These are phyloP conservation scores for Cylloceria caligata DNA, from an alignment of 2,888 invertebrate genomes.

Conservation along the genomic window DNA sequence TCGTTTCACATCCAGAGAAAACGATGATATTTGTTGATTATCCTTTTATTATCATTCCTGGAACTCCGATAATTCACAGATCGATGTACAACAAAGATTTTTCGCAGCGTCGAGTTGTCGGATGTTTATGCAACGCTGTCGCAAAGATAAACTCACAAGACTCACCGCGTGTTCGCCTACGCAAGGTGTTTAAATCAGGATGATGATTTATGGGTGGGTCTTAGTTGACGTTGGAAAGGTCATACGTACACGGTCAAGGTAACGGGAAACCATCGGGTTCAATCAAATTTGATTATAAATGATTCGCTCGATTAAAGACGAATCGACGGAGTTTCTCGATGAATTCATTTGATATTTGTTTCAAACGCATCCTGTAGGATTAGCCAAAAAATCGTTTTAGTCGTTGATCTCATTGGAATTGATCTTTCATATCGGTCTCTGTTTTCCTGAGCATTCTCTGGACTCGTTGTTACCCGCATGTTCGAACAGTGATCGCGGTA, in stretches of 20 bases:
- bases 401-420: constrained; percentile 7
- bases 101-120: neutral
- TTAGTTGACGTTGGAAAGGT: constrained; percentile 3
- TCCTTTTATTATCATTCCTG: neutral
- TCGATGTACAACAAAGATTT: constrained; percentile 6
- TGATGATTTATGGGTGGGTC: neutral
- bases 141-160: constrained; percentile 25
- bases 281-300: constrained; percentile 19
- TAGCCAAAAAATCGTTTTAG: neutral
- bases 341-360: neutral
- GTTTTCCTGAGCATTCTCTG: neutral
- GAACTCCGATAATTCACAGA: constrained; percentile 12
- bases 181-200: neutral
- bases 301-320: constrained; percentile 13
- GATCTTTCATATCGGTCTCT: neutral
- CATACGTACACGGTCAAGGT: neutral
- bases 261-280: neutral
- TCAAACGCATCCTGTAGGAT: neutral
- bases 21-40: neutral
- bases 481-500: neutral
- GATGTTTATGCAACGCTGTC: neutral
- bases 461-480: neutral
- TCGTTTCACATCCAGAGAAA: neutral
- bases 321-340: constrained; percentile 9
- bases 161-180: neutral